phyloP scores from a whole-genome alignment of 2,888 invertebrate genomes.

The Mactromeris polynyma region DNA sequence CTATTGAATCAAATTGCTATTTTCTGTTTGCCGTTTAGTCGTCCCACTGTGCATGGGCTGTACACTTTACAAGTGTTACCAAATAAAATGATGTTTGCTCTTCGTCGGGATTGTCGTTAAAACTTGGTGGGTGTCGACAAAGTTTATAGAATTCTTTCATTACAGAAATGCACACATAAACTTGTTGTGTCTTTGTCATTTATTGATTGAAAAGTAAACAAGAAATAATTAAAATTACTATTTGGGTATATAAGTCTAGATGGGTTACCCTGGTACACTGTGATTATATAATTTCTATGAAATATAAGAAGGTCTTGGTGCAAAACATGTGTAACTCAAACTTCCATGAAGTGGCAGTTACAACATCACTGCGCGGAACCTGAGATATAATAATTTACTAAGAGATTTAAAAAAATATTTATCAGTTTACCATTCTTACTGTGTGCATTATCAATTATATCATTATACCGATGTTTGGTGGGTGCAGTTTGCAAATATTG shows the following conservation, averaged over 20 bases:
- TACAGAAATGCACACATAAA: not conserved
- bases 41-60: not conserved
- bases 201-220: conserved; percentile 9
- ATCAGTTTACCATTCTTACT: not conserved
- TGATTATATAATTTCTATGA: not conserved
- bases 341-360: too few species aligned
- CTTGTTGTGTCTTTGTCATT: not conserved
- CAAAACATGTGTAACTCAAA: too few species aligned
- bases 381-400: not conserved
- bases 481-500: conserved; percentile 6
- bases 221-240: not conserved
- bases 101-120: not conserved
- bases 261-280: not conserved
- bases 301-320: not conserved
- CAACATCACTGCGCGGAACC: too few species aligned
- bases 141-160: not conserved
- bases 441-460: not conserved
- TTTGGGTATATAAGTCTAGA: not conserved
- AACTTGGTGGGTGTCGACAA: not conserved
- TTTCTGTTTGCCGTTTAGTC: not conserved
- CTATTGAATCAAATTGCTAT: conserved; percentile 3
- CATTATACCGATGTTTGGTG: not conserved
- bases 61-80: not conserved
- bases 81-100: conserved; percentile 20
- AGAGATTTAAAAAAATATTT: not conserved